These are phyloP conservation scores for Ornithoptera priamus DNA, from an alignment of 2,888 invertebrate genomes.

Conservation along the genomic window DNA sequence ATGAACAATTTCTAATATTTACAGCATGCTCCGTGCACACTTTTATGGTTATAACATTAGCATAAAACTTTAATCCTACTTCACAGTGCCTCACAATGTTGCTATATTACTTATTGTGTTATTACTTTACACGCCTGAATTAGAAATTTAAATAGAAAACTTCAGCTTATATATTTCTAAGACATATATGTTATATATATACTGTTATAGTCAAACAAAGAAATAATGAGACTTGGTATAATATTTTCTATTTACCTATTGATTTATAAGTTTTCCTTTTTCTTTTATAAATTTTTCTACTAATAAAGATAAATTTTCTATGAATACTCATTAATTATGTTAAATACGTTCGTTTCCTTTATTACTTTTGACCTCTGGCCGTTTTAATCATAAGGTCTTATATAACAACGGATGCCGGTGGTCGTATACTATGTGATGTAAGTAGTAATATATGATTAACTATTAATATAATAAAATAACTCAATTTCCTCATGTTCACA, in stretches of 20 bases:
- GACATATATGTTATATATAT: background rate
- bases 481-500: background rate
- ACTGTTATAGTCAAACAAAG: too few species aligned
- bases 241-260: too few species aligned
- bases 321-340: conserved; percentile 5
- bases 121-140: too few species aligned
- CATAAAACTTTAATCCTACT: conserved; percentile 18
- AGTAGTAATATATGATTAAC: conserved; percentile 6
- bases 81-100: background rate
- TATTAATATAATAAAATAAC: conserved; percentile 3
- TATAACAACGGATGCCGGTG: conserved; percentile 9
- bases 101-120: background rate
- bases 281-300: background rate
- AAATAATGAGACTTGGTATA: too few species aligned
- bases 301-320: background rate
- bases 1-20: conserved; percentile 61
- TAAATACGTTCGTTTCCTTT: background rate
- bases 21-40: conserved; percentile 29
- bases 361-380: conserved; percentile 11
- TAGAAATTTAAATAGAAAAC: background rate
- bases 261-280: background rate
- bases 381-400: conserved; percentile 15
- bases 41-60: conserved; percentile 25
- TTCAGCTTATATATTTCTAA: background rate
- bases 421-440: background rate